Evolutionary conservation across 1,140 invertebrate species (phyloP).

Genomic region (Ips typographus): DNA sequence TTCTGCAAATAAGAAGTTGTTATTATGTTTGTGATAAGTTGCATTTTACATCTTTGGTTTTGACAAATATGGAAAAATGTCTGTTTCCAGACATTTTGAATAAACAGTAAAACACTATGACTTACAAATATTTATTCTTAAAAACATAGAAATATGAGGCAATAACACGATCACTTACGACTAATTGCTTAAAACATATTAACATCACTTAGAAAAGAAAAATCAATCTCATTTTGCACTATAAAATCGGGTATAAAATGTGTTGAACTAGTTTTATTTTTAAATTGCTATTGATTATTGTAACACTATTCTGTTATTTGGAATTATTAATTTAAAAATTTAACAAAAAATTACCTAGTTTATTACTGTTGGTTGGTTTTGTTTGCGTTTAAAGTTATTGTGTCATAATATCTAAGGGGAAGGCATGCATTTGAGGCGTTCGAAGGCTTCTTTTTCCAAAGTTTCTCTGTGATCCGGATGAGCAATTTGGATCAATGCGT

Average conservation of each 20-base stretch:
- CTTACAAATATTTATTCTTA: slow-evolving; percentile 11
- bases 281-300: too few relatives aligned
- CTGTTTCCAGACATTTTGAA: too few relatives aligned
- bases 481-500: slow-evolving; percentile 86
- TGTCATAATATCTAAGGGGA: slow-evolving; percentile 45
- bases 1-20: too few relatives aligned
- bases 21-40: too few relatives aligned
- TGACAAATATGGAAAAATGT: too few relatives aligned
- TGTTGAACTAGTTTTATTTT: not conserved
- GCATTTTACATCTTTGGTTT: too few relatives aligned
- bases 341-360: too few relatives aligned
- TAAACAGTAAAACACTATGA: too few relatives aligned
- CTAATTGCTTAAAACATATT: slow-evolving; percentile 19
- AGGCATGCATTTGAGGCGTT: slow-evolving; percentile 87
- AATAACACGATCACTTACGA: not conserved
- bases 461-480: slow-evolving; percentile 86
- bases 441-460: slow-evolving; percentile 86
- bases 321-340: too few relatives aligned
- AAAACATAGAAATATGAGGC: slow-evolving; percentile 26
- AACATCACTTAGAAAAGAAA: not conserved
- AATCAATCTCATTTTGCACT: not conserved
- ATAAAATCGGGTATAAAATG: not conserved
- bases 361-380: too few relatives aligned
- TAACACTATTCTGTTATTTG: too few relatives aligned
- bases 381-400: too few relatives aligned